These are phyloP conservation scores for Eumaeus atala DNA, from an alignment of 1,140 invertebrate species.

Conservation along the genomic window DNA sequence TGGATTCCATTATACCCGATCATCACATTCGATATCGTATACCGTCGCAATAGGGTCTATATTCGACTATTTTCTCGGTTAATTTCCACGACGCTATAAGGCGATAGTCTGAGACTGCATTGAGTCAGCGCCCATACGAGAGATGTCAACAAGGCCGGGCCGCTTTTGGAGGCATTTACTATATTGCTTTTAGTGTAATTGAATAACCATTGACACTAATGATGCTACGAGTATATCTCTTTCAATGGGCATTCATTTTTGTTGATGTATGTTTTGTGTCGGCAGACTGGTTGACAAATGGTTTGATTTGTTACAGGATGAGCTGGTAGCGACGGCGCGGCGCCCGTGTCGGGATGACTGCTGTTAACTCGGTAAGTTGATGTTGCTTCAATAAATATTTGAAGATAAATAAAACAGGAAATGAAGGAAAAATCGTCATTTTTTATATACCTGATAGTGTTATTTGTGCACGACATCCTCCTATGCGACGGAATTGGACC, in stretches of 20 bases:
- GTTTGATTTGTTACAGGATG: conserved; percentile 55
- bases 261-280: conserved; percentile 14
- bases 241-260: conserved; percentile 23
- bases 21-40: conserved; percentile 36
- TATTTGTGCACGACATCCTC: no score
- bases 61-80: conserved; percentile 24
- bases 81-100: conserved; percentile 35
- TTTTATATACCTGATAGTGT: no score
- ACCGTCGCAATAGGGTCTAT: conserved; percentile 30
- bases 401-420: no score
- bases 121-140: conserved; percentile 48
- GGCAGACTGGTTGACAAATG: conserved; percentile 1
- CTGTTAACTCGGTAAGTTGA: conserved; percentile 60
- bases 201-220: conserved; percentile 47
- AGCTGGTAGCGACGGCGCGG: conserved; percentile 34
- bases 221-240: conserved; percentile 23
- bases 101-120: conserved; percentile 49
- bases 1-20: conserved; percentile 37
- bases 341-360: conserved; percentile 48
- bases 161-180: conserved; percentile 45
- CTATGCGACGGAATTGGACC: no score
- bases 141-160: conserved; percentile 60
- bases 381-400: no score
- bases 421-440: no score
- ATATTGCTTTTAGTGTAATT: conserved; percentile 61